A percentile compares a stretch with the other conserved stretches of the same genome.
These are phyloP conservation scores for Apodemia mormo DNA, from an alignment of 2,888 invertebrate genomes.

Conservation along the genomic window DNA sequence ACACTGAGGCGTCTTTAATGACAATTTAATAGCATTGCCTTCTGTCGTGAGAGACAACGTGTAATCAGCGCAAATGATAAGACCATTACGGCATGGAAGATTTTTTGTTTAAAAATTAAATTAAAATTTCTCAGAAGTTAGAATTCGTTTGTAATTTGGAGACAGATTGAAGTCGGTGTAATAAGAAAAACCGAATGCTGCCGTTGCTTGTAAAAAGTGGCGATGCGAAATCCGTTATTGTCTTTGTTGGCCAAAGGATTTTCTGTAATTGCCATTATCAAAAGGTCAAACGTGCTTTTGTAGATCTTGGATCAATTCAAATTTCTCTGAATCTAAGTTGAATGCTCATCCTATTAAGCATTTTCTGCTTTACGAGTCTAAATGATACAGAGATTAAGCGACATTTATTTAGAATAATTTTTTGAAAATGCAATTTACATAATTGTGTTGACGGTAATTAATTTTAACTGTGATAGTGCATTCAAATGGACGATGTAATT, in stretches of 20 bases:
- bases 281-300: conserved; percentile 42
- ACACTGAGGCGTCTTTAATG: conserved; percentile 78
- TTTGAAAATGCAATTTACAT: too few relatives aligned
- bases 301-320: conserved; percentile 41
- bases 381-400: background rate
- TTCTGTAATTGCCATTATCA: conserved; percentile 42
- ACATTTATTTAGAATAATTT: background rate
- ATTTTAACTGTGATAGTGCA: too few relatives aligned
- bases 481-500: too few relatives aligned
- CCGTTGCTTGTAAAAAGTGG: conserved; percentile 32
- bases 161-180: conserved; percentile 3
- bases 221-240: conserved; percentile 36
- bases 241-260: conserved; percentile 37
- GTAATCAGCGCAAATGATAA: conserved; percentile 76
- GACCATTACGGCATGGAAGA: conserved; percentile 55
- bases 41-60: conserved; percentile 65
- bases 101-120: conserved; percentile 62
- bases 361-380: conserved; percentile 20
- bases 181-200: conserved; percentile 18
- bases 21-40: conserved; percentile 79
- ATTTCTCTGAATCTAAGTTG: conserved; percentile 32
- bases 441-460: too few relatives aligned
- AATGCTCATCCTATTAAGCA: conserved; percentile 36
- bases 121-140: conserved; percentile 58
- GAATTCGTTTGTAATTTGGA: conserved; percentile 43